Evolutionary conservation across 2,797 vertebrate genomes (phyloP).

Genomic region (Sebastes alutus): DNA sequence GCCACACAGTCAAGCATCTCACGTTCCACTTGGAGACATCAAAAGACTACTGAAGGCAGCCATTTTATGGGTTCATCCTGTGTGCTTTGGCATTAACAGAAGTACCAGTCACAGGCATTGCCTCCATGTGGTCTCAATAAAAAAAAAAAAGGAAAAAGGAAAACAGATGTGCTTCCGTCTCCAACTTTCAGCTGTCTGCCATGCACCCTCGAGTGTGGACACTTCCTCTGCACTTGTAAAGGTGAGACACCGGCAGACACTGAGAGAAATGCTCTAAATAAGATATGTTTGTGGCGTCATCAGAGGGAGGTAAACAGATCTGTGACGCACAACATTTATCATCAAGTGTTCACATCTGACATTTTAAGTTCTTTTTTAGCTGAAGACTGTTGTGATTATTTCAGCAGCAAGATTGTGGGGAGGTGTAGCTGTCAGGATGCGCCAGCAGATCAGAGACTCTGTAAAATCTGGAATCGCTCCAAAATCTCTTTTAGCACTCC

Average conservation of each 20-base stretch:
- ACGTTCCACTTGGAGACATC: conserved; percentile 69
- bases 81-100: conserved; percentile 70
- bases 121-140: conserved; percentile 73
- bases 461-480: conserved; percentile 52
- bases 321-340: not conserved
- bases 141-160: conserved; percentile 20
- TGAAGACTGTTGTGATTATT: conserved; percentile 31
- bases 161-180: conserved; percentile 68
- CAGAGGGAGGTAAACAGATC: not conserved
- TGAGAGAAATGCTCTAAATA: not conserved
- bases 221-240: conserved; percentile 40
- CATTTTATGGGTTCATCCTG: conserved; percentile 72
- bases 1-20: conserved; percentile 73
- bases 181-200: conserved; percentile 63
- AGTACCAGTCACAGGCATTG: conserved; percentile 61
- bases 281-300: not conserved
- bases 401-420: not conserved
- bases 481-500: conserved; percentile 68
- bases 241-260: not conserved
- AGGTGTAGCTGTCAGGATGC: conserved; percentile 39
- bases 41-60: conserved; percentile 63
- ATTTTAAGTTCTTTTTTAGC: conserved; percentile 24
- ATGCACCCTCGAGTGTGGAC: conserved; percentile 51
- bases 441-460: conserved; percentile 59
- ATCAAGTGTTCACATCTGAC: not conserved